Conservation (phyloP, 2,888 invertebrate genomes). For the Chrysina gloriosa region DNA sequence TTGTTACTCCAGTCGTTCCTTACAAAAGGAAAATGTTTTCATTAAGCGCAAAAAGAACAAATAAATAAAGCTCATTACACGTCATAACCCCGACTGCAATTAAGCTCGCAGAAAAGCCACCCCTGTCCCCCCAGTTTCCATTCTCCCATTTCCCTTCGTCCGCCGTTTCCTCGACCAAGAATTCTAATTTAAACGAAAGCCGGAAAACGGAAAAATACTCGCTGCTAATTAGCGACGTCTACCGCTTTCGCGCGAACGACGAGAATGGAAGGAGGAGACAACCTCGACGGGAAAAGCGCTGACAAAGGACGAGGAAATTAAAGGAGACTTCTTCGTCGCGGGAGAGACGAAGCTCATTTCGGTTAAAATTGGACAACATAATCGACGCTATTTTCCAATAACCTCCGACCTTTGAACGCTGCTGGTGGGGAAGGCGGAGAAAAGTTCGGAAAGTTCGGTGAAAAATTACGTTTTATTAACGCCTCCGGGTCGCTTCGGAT, state of each 20-base stretch:
- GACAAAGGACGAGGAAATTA: not conserved
- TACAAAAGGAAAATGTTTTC: too few species aligned
- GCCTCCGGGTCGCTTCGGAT: not conserved
- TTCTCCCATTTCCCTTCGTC: not conserved
- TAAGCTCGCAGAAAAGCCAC: constrained; percentile 1
- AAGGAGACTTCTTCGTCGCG: not conserved
- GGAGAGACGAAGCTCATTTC: not conserved
- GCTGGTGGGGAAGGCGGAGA: not conserved
- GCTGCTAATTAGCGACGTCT: not conserved
- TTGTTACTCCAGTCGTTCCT: too few species aligned
- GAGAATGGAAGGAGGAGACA: not conserved
- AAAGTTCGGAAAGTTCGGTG: not conserved
- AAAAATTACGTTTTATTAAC: constrained; percentile 30
- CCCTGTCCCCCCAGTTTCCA: not conserved
- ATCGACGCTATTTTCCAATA: constrained; percentile 4
- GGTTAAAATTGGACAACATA: not conserved
- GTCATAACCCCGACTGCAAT: not conserved
- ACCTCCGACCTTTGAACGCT: not conserved
- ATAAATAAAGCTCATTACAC: not conserved
- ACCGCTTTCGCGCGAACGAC: not conserved
- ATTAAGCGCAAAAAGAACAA: not conserved
- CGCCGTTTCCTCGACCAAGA: not conserved
- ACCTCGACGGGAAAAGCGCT: not conserved
- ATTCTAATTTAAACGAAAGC: constrained; percentile 16
- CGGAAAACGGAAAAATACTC: constrained; percentile 1